phyloP scores from a whole-genome alignment of 2,888 invertebrate genomes.

The Agapostemon virescens region DNA sequence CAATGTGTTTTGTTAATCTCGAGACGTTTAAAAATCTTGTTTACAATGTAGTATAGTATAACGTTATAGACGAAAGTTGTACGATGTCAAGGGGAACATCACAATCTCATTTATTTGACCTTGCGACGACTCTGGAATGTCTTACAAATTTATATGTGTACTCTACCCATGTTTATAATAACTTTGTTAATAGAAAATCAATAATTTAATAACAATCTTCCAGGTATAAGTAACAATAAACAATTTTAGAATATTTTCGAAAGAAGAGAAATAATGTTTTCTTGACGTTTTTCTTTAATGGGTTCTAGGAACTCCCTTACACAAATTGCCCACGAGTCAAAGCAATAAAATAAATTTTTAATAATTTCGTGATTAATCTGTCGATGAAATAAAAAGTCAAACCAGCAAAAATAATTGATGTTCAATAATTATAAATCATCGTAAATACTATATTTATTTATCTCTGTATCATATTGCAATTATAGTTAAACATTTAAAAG shows the following conservation, averaged over 20 bases:
- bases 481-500: neutral
- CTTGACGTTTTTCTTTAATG: neutral
- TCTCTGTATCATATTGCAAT: neutral
- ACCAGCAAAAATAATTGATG: neutral
- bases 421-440: neutral
- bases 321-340: neutral
- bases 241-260: neutral
- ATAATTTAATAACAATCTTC: no score
- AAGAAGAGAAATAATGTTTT: neutral
- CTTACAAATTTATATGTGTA: neutral
- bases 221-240: neutral
- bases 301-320: no score
- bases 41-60: no score
- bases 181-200: neutral
- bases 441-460: neutral
- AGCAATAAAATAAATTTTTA: neutral
- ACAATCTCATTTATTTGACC: neutral
- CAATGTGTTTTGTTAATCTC: neutral
- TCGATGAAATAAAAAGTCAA: neutral
- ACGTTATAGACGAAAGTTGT: neutral
- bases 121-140: neutral
- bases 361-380: neutral
- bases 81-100: constrained; percentile 2
- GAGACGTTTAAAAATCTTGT: neutral
- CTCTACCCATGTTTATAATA: neutral